Conservation (phyloP, 2,797 vertebrate species). For the Megalops cyprinoides region DNA sequence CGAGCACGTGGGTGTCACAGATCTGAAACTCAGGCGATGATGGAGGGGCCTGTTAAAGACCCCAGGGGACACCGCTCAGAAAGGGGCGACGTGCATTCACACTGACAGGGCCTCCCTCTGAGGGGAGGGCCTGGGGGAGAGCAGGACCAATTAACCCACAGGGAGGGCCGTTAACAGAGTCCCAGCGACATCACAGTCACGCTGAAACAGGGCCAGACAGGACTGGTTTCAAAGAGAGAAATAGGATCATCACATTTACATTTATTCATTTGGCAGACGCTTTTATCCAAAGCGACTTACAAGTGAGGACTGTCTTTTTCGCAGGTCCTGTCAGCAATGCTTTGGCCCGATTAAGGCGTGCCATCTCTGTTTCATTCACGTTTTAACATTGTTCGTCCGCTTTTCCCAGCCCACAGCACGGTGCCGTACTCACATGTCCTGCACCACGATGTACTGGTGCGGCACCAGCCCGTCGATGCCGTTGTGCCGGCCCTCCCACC, state of each 20-base stretch:
- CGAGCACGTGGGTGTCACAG: slow-evolving; percentile 14
- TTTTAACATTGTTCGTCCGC: no score
- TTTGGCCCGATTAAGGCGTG: background rate
- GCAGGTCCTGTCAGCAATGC: background rate
- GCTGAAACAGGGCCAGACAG: background rate
- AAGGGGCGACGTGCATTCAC: slow-evolving; percentile 31
- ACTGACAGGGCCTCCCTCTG: slow-evolving; percentile 34
- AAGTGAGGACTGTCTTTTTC: background rate
- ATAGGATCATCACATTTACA: background rate
- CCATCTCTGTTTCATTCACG: background rate
- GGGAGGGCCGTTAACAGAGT: background rate
- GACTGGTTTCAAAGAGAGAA: background rate
- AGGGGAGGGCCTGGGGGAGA: slow-evolving; percentile 43
- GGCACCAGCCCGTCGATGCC: slow-evolving; percentile 96
- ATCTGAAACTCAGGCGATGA: slow-evolving; percentile 30
- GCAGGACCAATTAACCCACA: slow-evolving; percentile 38
- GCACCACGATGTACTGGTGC: slow-evolving; percentile 98
- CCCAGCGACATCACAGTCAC: background rate
- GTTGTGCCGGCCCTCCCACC: slow-evolving; percentile 99
- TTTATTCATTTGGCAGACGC: no score
- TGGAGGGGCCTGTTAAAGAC: slow-evolving; percentile 51
- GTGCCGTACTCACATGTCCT: slow-evolving; percentile 89
- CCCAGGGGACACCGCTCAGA: slow-evolving; percentile 33
- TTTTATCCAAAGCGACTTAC: background rate
- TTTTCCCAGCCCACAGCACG: no score